Conservation (phyloP, 2,797 vertebrate genomes). For the Gymnoscopelus braueri region DNA sequence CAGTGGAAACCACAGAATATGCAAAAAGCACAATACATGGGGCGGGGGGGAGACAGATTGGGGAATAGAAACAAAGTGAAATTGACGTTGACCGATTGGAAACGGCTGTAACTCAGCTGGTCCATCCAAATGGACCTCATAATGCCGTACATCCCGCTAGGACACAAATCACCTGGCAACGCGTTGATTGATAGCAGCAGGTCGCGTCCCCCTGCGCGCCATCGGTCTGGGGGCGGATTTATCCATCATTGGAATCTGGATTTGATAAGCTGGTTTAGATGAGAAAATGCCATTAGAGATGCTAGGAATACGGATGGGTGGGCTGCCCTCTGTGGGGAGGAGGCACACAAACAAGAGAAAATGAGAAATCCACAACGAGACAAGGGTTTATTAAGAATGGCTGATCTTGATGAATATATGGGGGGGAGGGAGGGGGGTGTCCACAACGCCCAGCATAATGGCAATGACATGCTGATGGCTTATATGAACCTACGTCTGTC, state of each 20-base stretch:
- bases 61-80: constrained; percentile 37
- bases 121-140: constrained; percentile 69
- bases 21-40: not conserved
- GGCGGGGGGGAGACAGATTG: constrained; percentile 30
- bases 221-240: constrained; percentile 70
- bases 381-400: constrained; percentile 65
- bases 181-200: constrained; percentile 71
- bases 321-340: constrained; percentile 25
- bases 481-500: constrained; percentile 15
- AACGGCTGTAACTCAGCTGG: constrained; percentile 67
- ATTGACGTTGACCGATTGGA: constrained; percentile 71
- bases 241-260: constrained; percentile 78
- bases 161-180: constrained; percentile 72
- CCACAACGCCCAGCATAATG: constrained; percentile 18
- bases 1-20: constrained; percentile 9
- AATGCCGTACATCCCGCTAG: constrained; percentile 68
- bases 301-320: constrained; percentile 55
- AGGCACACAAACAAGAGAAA: constrained; percentile 53
- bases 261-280: constrained; percentile 73
- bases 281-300: constrained; percentile 68
- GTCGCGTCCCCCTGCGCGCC: constrained; percentile 47
- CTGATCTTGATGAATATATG: constrained; percentile 63
- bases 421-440: constrained; percentile 27
- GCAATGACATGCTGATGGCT: constrained; percentile 41
- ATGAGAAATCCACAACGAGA: constrained; percentile 60